A percentile compares a stretch with the other conserved stretches of the same genome.
Evolutionary conservation across 2,888 invertebrate species (phyloP).

Genomic region (Caenorhabditis sp.): DNA sequence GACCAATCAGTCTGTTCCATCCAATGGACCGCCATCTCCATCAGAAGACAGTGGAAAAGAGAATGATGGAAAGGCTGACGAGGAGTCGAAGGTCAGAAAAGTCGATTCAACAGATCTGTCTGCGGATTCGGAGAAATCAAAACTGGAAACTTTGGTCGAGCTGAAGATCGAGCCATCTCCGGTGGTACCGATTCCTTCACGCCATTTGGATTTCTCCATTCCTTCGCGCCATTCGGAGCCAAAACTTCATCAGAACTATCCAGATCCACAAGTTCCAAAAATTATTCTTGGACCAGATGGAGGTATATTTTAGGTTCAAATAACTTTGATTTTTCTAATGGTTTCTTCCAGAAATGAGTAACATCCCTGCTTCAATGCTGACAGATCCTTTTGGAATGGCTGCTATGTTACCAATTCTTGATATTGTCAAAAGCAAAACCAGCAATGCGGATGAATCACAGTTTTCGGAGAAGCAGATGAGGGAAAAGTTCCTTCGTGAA

Average conservation of each 20-base stretch:
- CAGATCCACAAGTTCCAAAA: conserved; percentile 23
- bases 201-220: background rate
- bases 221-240: background rate
- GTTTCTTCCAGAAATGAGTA: conserved; percentile 44
- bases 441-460: background rate
- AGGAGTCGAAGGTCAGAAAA: background rate
- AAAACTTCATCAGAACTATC: background rate
- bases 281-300: conserved; percentile 30
- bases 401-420: conserved; percentile 48
- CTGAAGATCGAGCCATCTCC: background rate
- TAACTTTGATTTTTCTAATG: too few species aligned
- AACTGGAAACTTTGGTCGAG: background rate
- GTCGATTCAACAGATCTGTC: background rate
- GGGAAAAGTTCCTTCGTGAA: conserved; percentile 10
- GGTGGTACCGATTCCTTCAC: background rate
- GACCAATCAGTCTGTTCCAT: conserved; percentile 16
- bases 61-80: conserved; percentile 6
- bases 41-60: conserved; percentile 24
- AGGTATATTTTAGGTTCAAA: conserved; percentile 10
- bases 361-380: conserved; percentile 55
- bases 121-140: background rate
- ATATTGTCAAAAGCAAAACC: conserved; percentile 28
- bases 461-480: conserved; percentile 7
- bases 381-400: conserved; percentile 57
- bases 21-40: background rate